Evolutionary conservation across 2,888 invertebrate genomes (phyloP), one percentile per base, ranked within the genome.

Genomic region (Scaeva pyrastri): DNA sequence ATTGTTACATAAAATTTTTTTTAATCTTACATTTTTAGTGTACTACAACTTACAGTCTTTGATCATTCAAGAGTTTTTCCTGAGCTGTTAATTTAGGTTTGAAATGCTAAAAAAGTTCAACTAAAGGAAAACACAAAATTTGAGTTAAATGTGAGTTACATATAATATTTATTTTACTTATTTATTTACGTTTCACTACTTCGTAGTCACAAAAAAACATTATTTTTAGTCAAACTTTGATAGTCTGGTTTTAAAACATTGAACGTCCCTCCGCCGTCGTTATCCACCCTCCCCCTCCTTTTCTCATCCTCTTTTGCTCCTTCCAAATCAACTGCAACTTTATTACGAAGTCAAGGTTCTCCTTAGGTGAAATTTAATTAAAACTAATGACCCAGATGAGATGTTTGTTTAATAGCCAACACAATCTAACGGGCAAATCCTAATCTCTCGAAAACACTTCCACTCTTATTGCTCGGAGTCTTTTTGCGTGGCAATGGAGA

Each of bases 371-470:
- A 12, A 58, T n/a, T 11, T 39, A 19, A 58, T 10, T 19, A 48
- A 23, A 23, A 62, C 26, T 62, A 21, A 23, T 64, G 64, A 31
- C 19, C 11, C 12, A 16, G 7, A 48, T 12, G 8, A 31, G 16
- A 16, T 11, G 16, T 16, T 21, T 6, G 5, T n/a, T n/a, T n/a
- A 21, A 8, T 31, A 14, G 2, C 7, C 1, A 2, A n/a, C 2
- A 6, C 5, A 21, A 19, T 21, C 50, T 68, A 68, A 68, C 50
- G 68, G 8, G 68, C 19, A 52, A 68, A 68, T 19, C 68, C 68
- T 52, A 68, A 52, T 68, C 68, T 50, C 21, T 68, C 68, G 7
- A 68, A 68, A 39, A 68, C 68, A 23, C 88, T 88, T 16, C 21
- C 56, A 43, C 56, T 19, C 19, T 79, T 64, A 5, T 23, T 12